Base-by-base conservation (phyloP, 2,888 invertebrate species). In the Dryomyza anilis region DNA sequence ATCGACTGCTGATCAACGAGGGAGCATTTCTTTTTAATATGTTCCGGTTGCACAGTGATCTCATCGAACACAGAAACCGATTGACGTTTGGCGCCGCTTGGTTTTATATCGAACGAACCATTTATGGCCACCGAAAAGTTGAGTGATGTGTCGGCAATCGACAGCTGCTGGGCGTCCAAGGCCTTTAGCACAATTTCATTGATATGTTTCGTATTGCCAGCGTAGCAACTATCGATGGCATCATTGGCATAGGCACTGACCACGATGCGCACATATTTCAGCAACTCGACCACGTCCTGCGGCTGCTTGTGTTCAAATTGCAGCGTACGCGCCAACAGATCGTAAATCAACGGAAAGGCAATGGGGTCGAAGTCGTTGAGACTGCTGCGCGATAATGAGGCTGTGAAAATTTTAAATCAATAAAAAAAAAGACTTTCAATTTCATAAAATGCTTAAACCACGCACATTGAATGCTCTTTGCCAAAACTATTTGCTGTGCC, bases 61-160 rank as follows among this genome's bases (percentile, higher is more conserved):
- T 81, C 75, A 59, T 83, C 83, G 59, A 83, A 83, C 58, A 83
- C 72, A 8, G 82, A 83, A 0, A 84, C 78, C 0, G 83, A 81
- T 16, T 78, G 74, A 2, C 81, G 76, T 25, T 76, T 77, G 0
- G 67, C 23, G 8, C 66, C 43, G 0, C 56, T 50, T 16, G 69
- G 56, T n/a, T 77, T 78, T 0, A 69, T 57, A 19, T 77, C 77
- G 16, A 76, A 71, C 1, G 76, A 75, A 16, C 62, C 70, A 52
- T 79, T 78, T 0, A 72, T 23, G 0, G 69, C 72, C 5, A 69
- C 67, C 2, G 73, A 72, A 46, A 77, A 78, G 57, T 78, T 78
- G 0, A 78, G 67, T 0, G 77, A 76, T 3, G 68, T 66, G 19
- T 78, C 76, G 4, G 70, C 72, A 2, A 73, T 29, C 1, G 70